These are phyloP conservation scores for Halichoeres trimaculatus DNA, from an alignment of 2,113 vertebrate genomes.

Conservation along the genomic window DNA sequence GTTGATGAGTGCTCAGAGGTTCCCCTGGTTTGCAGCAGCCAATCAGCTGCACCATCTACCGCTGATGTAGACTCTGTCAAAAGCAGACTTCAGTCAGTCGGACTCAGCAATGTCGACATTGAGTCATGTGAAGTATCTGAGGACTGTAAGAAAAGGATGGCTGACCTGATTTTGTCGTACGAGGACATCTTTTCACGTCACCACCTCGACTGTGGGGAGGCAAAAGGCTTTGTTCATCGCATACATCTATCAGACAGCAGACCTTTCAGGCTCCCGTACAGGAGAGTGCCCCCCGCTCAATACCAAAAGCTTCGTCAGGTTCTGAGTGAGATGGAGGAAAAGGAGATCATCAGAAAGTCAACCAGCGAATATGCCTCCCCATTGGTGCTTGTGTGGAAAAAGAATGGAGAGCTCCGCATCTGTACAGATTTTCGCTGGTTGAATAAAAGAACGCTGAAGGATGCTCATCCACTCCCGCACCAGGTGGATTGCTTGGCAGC, in stretches of 20 bases:
- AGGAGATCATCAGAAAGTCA: too few relatives aligned
- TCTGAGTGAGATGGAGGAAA: conserved; percentile 14
- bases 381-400: too few relatives aligned
- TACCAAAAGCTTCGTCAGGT: conserved; percentile 12
- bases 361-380: too few relatives aligned
- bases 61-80: background rate
- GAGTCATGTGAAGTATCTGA: conserved; percentile 6
- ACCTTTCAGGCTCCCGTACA: conserved; percentile 4
- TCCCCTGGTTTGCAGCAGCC: background rate
- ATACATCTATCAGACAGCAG: background rate
- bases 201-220: conserved; percentile 4
- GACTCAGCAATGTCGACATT: too few relatives aligned
- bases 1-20: background rate
- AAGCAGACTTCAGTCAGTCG: too few relatives aligned
- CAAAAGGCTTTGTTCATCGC: background rate
- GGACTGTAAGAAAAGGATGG: background rate
- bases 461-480: conserved; percentile 3
- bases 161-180: background rate
- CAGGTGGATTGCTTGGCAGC: conserved; percentile 10
- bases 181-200: conserved; percentile 1
- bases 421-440: conserved; percentile 18
- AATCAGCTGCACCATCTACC: background rate
- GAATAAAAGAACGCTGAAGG: conserved; percentile 8
- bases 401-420: background rate
- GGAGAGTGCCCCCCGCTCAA: background rate